Percentiles rank a stretch among this genome's conserved stretches.
Conservation (phyloP, 2,888 invertebrate species). For the Theretra japonica region DNA sequence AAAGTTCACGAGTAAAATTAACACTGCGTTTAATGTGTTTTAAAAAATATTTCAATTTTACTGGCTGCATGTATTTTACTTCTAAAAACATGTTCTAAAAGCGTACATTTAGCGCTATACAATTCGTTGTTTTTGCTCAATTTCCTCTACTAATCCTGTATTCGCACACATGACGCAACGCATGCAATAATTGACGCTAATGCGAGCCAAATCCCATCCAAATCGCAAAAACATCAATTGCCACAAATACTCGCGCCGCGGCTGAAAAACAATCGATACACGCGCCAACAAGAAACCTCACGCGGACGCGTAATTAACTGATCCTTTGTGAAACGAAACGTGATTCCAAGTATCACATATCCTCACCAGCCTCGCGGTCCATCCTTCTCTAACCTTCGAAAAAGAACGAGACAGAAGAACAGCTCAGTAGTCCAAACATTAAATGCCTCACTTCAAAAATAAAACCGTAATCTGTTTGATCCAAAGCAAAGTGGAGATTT, state of each 20-base stretch:
- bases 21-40: too few relatives aligned
- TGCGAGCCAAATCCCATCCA: neutral
- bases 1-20: too few relatives aligned
- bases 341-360: slow-evolving; percentile 43
- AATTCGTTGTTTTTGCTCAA: neutral
- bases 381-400: neutral
- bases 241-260: slow-evolving; percentile 16
- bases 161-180: neutral
- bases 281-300: slow-evolving; percentile 36
- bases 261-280: slow-evolving; percentile 33
- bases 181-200: slow-evolving; percentile 11
- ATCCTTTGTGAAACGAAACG: slow-evolving; percentile 48
- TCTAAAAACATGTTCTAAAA: neutral
- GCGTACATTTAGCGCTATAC: neutral
- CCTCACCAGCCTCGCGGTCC: slow-evolving; percentile 29
- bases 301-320: slow-evolving; percentile 42
- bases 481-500: slow-evolving; percentile 40
- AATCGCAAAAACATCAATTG: slow-evolving; percentile 20
- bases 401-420: neutral
- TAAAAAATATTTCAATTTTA: neutral
- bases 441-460: slow-evolving; percentile 51
- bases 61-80: neutral
- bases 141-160: slow-evolving; percentile 9
- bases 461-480: slow-evolving; percentile 39
- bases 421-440: slow-evolving; percentile 33